Evolutionary conservation across 2,113 vertebrate species (phyloP).

Genomic region (Pterocles gutturalis): DNA sequence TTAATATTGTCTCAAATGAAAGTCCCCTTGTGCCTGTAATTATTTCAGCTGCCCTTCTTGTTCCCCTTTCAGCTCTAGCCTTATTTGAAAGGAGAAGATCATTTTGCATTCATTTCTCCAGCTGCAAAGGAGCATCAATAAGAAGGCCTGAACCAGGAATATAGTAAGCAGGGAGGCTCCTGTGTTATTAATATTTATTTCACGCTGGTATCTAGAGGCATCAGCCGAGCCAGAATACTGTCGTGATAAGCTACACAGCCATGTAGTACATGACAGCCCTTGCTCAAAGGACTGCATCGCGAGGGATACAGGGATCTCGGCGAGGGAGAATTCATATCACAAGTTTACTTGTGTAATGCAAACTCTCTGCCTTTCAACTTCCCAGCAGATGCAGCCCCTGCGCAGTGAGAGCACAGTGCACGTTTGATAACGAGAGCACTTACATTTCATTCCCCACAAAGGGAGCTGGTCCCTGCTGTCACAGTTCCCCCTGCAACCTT

Average conservation of each 20-base stretch:
- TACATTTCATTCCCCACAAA: background rate
- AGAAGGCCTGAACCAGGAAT: background rate
- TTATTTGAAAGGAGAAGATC: background rate
- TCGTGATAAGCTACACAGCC: background rate
- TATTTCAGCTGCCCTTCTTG: constrained; percentile 9
- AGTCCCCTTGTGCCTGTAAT: background rate
- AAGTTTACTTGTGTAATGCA: background rate
- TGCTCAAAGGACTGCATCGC: background rate
- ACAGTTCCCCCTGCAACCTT: background rate
- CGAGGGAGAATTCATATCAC: background rate
- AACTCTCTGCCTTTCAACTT: background rate
- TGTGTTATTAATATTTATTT: constrained; percentile 3
- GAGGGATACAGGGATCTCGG: background rate
- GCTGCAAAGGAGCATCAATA: background rate
- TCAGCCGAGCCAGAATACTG: background rate
- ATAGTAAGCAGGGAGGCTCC: background rate
- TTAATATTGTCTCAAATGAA: background rate
- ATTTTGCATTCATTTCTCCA: background rate
- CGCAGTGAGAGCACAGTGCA: rapidly evolving
- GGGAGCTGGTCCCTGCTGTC: background rate
- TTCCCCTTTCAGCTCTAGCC: background rate
- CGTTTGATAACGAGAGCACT: background rate
- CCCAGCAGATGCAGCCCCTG: background rate
- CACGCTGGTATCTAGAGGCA: background rate
- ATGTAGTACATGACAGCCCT: background rate